Percentiles rank a stretch among this genome's conserved stretches.
These are phyloP conservation scores for Synanthedon tipuliformis DNA, from an alignment of 2,888 invertebrate species.

Conservation along the genomic window DNA sequence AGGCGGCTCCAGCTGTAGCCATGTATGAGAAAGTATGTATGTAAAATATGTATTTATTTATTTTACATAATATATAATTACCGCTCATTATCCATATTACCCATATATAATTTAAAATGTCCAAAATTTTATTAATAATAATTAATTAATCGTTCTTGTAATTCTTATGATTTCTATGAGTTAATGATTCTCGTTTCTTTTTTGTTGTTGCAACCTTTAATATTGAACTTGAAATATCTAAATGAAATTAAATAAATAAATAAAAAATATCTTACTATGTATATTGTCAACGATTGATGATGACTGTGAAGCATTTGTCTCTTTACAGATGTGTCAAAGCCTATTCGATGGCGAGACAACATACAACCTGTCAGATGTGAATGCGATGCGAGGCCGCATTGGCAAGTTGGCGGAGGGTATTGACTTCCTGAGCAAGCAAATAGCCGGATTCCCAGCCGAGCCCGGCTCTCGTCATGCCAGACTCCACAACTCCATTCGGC, in stretches of 20 bases:
- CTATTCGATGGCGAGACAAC: conserved; percentile 89
- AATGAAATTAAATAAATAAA: too few relatives aligned
- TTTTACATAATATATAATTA: too few relatives aligned
- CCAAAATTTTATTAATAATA: too few relatives aligned
- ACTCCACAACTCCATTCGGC: conserved; percentile 79
- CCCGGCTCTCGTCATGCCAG: conserved; percentile 73
- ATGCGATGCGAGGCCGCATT: conserved; percentile 83
- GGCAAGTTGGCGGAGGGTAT: conserved; percentile 89
- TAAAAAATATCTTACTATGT: background rate
- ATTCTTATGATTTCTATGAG: too few relatives aligned
- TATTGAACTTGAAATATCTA: too few relatives aligned
- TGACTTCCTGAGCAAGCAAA: conserved; percentile 85
- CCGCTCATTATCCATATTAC: too few relatives aligned
- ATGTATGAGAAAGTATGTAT: conserved; percentile 74
- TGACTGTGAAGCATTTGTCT: too few relatives aligned
- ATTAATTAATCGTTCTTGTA: too few relatives aligned
- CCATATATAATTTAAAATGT: too few relatives aligned
- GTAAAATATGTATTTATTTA: too few relatives aligned
- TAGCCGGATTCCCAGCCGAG: conserved; percentile 73
- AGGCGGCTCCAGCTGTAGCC: conserved; percentile 76
- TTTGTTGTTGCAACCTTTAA: too few relatives aligned
- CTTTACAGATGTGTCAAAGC: conserved; percentile 70
- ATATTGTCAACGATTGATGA: background rate
- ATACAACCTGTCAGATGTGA: conserved; percentile 86
- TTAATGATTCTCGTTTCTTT: too few relatives aligned